These are phyloP conservation scores for Crotalus tigris DNA, from an alignment of 2,113 vertebrate species.

Conservation along the genomic window DNA sequence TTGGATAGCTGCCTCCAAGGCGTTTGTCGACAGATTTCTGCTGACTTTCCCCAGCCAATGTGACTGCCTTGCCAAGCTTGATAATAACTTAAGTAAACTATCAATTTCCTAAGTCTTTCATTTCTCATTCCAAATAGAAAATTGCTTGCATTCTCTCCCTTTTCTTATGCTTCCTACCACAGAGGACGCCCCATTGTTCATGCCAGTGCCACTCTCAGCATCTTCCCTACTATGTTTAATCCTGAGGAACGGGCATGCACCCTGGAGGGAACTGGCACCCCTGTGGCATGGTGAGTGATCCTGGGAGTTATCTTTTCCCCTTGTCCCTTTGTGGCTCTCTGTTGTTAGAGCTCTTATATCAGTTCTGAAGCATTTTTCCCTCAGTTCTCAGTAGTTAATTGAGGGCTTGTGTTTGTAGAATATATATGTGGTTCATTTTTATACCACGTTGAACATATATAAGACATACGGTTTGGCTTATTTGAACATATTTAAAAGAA, in stretches of 20 bases:
- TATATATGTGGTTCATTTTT: neutral
- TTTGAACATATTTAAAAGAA: neutral
- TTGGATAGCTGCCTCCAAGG: neutral
- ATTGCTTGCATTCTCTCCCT: neutral
- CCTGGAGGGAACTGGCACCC: conserved; percentile 54
- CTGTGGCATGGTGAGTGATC: conserved; percentile 81
- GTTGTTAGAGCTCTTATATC: neutral
- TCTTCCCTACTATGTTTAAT: conserved; percentile 88
- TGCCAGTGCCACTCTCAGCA: conserved; percentile 74
- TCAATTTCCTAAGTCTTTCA: neutral
- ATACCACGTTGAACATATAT: neutral
- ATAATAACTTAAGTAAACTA: neutral
- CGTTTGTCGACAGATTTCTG: neutral
- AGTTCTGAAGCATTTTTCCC: neutral
- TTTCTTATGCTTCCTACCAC: neutral
- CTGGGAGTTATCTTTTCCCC: neutral
- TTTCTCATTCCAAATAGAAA: neutral
- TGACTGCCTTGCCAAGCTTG: neutral
- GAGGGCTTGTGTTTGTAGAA: neutral
- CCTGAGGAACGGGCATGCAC: conserved; percentile 85
- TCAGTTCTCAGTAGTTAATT: neutral
- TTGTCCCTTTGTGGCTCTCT: neutral
- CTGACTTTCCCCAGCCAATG: neutral
- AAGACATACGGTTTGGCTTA: neutral
- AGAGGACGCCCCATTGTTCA: conserved; percentile 88